A percentile compares a stretch with the other conserved stretches of the same genome.
phyloP scores from a whole-genome alignment of 2,113 vertebrate genomes.

The Dicaeum eximium region DNA sequence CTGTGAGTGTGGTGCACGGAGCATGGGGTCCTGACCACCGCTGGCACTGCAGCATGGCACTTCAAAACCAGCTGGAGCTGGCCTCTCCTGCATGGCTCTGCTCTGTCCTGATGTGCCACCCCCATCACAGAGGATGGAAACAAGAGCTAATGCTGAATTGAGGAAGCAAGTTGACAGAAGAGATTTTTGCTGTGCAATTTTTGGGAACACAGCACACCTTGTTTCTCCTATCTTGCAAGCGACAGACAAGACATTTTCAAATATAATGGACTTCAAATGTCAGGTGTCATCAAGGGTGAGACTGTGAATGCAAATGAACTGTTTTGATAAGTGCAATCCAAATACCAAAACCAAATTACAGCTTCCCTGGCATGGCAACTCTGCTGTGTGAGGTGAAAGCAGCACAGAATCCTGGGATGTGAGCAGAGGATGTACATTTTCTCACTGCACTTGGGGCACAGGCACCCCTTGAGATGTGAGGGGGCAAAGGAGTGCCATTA shows the following conservation, averaged over 20 bases:
- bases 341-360: background rate
- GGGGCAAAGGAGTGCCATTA: background rate
- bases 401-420: background rate
- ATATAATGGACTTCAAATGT: background rate
- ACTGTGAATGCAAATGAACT: background rate
- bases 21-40: fast-evolving
- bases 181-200: background rate
- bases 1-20: background rate
- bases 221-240: background rate
- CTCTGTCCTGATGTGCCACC: background rate
- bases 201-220: background rate
- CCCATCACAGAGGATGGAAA: background rate
- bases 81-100: background rate
- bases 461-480: background rate
- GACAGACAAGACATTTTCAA: background rate
- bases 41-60: background rate
- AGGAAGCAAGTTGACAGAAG: background rate
- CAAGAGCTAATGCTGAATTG: background rate
- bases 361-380: background rate
- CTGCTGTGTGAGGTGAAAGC: background rate
- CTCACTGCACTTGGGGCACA: background rate
- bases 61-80: background rate
- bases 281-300: background rate
- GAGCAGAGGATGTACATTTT: background rate
- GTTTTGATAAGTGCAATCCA: background rate